Base-by-base conservation (phyloP, 1,140 invertebrate species). In the Colletes latitarsis region DNA sequence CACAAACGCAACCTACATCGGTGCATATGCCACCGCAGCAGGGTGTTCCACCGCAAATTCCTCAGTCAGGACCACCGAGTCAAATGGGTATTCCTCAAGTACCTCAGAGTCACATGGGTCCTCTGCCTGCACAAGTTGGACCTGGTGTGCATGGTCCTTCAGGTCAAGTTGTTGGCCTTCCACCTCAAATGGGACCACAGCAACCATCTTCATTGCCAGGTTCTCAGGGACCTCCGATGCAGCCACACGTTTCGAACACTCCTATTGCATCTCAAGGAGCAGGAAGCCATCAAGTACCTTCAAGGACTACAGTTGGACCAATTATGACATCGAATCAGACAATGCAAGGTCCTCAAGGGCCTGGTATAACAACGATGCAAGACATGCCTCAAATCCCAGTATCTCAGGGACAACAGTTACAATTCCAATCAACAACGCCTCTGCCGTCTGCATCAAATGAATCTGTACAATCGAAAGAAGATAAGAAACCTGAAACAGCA, bases 401-500 rank as follows among this genome's bases (percentile, higher is more conserved):
- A 52, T 64, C 86, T 15, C 79, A 77, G 63, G 77, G 69, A 0
- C 88, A 85, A n/a, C 52, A 83, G 21, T 77, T 88, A 14, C 83
- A 79, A 53, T 90, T 81, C 58, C 84, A 77, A 60, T 77, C 78
- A 10, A 41, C 46, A 49, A 63, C 68, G 43, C 6, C 85, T 58
- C 43, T 84, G 69, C 77, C 87, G 14, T 8, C 69, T 10, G 39
- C 83, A 69, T 58, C 82, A 6, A 82, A 75, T 10, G 87, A 89
- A 68, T 39, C 60, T 21, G 14, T 41, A 19, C 79, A 84, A 53
- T 43, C 83, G 30, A 86, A 84, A 39, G 88, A 90, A 43, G 86
- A 90, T 15, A 15, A 85, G 8, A 92, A 92, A 74, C 88, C 89
- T 1, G 92, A 91, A 75, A 91, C 90, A 39, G 92, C 92, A 19